Conservation (phyloP, 2,797 vertebrate genomes). For the Phoxinus dragarum region DNA sequence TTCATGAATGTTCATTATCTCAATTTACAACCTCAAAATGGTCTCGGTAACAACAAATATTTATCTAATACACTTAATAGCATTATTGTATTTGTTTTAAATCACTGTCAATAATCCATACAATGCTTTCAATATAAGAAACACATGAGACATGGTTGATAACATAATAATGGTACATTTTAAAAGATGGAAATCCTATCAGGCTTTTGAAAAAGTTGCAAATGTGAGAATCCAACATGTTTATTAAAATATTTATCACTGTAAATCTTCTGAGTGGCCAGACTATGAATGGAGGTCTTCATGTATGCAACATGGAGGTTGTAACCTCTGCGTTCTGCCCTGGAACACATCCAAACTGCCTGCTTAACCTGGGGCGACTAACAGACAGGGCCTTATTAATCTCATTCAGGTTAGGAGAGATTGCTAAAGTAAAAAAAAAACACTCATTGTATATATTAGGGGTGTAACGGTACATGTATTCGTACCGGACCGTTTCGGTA, state of each 20-base stretch:
- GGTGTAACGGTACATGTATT: too few species aligned
- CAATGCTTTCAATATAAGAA: neutral
- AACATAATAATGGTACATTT: neutral
- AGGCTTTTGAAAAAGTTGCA: neutral
- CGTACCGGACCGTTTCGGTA: too few species aligned
- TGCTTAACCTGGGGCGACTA: slow-evolving; percentile 22
- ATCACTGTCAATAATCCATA: slow-evolving; percentile 1
- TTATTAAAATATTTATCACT: slow-evolving; percentile 19
- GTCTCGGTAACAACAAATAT: too few species aligned
- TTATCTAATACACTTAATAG: neutral
- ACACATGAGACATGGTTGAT: neutral
- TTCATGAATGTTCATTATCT: neutral
- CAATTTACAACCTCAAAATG: neutral
- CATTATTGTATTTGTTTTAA: slow-evolving; percentile 15
- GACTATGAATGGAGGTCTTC: slow-evolving; percentile 36
- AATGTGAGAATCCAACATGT: slow-evolving; percentile 3
- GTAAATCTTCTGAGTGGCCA: neutral
- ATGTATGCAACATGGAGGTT: slow-evolving; percentile 23
- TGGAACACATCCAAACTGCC: slow-evolving; percentile 31
- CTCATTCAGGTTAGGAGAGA: slow-evolving; percentile 22
- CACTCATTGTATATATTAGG: neutral
- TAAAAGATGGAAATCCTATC: slow-evolving; percentile 4
- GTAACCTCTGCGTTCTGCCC: neutral
- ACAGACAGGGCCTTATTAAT: slow-evolving; percentile 39
- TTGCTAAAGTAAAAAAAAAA: neutral